Evolutionary conservation across 2,797 vertebrate species (phyloP), one percentile per base, ranked within the genome.

Genomic region (Neosilurus hyrtlii): DNA sequence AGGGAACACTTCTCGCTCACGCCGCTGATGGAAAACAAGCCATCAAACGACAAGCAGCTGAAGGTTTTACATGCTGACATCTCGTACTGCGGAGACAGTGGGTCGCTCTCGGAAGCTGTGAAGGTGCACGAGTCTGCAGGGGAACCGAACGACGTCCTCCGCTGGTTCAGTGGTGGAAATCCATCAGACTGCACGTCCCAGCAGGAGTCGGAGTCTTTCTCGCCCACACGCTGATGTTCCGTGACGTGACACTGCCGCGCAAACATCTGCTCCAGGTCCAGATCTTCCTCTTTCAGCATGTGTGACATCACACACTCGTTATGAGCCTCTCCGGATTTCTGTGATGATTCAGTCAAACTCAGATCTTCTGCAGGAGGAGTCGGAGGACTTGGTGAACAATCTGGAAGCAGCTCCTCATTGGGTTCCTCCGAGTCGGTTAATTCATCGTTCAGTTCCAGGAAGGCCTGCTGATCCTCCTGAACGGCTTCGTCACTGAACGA

Each of bases 401-500:
- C 11, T 66, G 78, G 54, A 3, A 66, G 63, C 10, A 73, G 52
- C 37, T 77, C 83, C 24, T 85, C 63, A 2, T 66, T 18, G 0
- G 78, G 61, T 70, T 78, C 82, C 77, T 70, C 74, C 9, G 80
- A 62, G 52, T 87, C 77, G 7, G 80, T 75, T 4, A 75, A 26
- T 12, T 65, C 30, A 0, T 73, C 49, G 43, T 65, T 75, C 15
- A 85, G 75, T 9, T 77, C 79, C 16, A 78, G 77, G 22, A 79
- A 84, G 24, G 83, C 83, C 56, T 83, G 83, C 62, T 71, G 84
- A 51, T 73, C 20, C 3, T 82, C 72, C 57, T 71, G 84, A 12
- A 90, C 89, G 0, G 90, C 90, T 30, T 93, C 92, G 0, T 93
- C 92, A 72, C 92, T 93, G 22, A 92, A 67, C 0, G 92, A 93